These are phyloP conservation scores for Montipora foliosa DNA, from an alignment of 64 coral and sea anemone genomes.

Conservation along the genomic window DNA sequence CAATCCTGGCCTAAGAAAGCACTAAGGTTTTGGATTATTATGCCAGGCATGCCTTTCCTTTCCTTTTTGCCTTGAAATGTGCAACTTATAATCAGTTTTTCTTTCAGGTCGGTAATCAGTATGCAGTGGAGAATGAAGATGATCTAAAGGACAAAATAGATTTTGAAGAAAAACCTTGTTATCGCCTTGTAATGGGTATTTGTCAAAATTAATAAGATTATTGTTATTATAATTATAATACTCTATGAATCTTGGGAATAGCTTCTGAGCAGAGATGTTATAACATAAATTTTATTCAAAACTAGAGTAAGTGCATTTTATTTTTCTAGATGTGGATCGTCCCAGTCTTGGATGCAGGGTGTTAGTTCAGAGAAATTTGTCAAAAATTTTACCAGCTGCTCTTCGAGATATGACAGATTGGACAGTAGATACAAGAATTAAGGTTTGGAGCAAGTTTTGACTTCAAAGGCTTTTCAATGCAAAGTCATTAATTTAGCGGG, in stretches of 20 bases:
- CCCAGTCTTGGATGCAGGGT: conserved; percentile 90
- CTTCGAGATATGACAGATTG: conserved; percentile 96
- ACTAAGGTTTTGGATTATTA: no score
- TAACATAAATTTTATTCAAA: background rate
- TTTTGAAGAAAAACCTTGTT: conserved; percentile 69
- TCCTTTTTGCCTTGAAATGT: no score
- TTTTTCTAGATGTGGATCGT: conserved; percentile 61
- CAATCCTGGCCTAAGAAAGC: no score
- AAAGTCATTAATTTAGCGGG: background rate
- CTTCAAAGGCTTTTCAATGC: background rate
- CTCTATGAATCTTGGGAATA: no score
- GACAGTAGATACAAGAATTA: conserved; percentile 93
- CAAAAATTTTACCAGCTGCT: conserved; percentile 96
- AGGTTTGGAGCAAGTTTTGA: conserved; percentile 44
- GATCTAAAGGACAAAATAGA: conserved; percentile 98
- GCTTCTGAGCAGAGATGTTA: background rate
- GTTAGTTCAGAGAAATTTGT: conserved; percentile 91
- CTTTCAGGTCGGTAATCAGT: conserved; percentile 90
- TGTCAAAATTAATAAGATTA: no score
- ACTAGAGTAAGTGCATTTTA: background rate
- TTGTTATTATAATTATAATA: no score
- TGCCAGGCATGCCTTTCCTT: no score
- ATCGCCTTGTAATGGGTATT: conserved; percentile 66
- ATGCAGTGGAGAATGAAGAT: conserved; percentile 94
- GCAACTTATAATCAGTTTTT: background rate